Percentiles rank a stretch among this genome's conserved stretches.
phyloP scores from a whole-genome alignment of 2,113 vertebrate species.

The Oreotragus oreotragus region DNA sequence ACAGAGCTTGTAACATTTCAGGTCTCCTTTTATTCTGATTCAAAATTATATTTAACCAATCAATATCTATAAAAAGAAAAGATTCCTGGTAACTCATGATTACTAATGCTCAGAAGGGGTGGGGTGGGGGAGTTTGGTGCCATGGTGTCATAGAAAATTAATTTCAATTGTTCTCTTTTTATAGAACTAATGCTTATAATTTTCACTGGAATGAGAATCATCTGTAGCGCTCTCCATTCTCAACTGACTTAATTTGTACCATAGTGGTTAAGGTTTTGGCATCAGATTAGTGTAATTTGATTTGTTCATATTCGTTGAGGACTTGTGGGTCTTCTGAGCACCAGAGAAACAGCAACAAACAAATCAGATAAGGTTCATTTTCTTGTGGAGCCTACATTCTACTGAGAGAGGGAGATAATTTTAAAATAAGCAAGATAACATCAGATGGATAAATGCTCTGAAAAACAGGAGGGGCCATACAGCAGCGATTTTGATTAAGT shows the following conservation, averaged over 20 bases:
- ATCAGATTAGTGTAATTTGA: background rate
- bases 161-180: background rate
- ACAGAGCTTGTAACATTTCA: background rate
- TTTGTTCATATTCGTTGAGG: background rate
- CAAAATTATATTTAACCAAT: background rate
- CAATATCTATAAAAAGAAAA: background rate
- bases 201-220: background rate
- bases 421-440: background rate
- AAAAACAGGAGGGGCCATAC: background rate
- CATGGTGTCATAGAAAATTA: background rate
- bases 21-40: background rate
- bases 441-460: background rate
- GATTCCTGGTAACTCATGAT: background rate
- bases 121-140: background rate
- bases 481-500: background rate
- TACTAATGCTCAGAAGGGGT: background rate
- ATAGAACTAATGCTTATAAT: background rate
- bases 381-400: background rate
- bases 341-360: conserved; percentile 1
- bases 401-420: background rate
- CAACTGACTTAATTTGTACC: background rate
- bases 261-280: background rate
- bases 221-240: background rate
- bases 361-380: background rate
- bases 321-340: background rate